phyloP scores from a whole-genome alignment of 1,140 invertebrate species.

The Manduca sexta region DNA sequence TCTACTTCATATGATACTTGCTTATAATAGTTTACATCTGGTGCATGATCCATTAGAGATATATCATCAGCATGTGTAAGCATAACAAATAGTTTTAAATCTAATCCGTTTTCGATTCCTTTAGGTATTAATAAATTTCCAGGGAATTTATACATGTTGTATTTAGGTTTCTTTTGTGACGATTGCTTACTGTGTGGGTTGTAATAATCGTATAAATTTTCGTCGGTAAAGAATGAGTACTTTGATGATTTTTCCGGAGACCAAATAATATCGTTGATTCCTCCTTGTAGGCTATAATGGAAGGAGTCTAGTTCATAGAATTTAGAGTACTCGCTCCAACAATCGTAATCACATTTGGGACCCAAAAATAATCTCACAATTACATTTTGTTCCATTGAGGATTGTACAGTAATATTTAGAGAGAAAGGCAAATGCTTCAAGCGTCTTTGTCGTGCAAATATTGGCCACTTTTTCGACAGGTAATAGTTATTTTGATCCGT shows the following conservation, averaged over 20 bases:
- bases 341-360: slow-evolving; percentile 62
- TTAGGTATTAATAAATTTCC: slow-evolving; percentile 49
- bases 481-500: slow-evolving; percentile 5
- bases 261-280: slow-evolving; percentile 43
- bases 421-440: slow-evolving; percentile 75
- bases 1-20: slow-evolving; percentile 25
- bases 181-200: neutral
- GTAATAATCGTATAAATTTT: neutral
- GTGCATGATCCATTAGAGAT: slow-evolving; percentile 13
- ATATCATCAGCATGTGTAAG: slow-evolving; percentile 27
- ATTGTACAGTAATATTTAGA: slow-evolving; percentile 70
- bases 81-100: slow-evolving; percentile 51
- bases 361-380: slow-evolving; percentile 74
- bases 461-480: slow-evolving; percentile 28
- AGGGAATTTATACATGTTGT: slow-evolving; percentile 51
- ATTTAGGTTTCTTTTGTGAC: slow-evolving; percentile 24
- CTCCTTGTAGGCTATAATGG: slow-evolving; percentile 31
- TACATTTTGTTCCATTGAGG: slow-evolving; percentile 55
- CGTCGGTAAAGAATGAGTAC: slow-evolving; percentile 1
- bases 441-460: slow-evolving; percentile 51
- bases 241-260: slow-evolving; percentile 19
- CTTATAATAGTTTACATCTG: slow-evolving; percentile 16
- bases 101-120: slow-evolving; percentile 45
- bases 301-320: slow-evolving; percentile 53
- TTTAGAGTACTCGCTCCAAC: slow-evolving; percentile 36